phyloP scores from a whole-genome alignment of 1,140 invertebrate genomes.

The Aphelenchoides fujianensis region DNA sequence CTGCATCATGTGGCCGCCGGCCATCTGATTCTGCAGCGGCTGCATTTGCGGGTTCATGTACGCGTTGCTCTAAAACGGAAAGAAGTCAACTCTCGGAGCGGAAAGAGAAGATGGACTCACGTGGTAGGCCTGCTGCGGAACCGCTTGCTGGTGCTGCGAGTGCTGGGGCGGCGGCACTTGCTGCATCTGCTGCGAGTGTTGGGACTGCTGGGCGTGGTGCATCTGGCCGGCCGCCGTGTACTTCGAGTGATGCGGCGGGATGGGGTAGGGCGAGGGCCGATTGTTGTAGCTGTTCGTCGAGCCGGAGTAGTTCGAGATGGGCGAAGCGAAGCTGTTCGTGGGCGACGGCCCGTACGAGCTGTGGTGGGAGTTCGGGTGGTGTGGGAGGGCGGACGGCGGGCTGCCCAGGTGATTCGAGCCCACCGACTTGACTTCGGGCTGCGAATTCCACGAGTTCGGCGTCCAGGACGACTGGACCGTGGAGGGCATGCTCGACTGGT shows the following conservation, averaged over 20 bases:
- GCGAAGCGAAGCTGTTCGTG: constrained; percentile 14
- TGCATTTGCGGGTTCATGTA: constrained; percentile 29
- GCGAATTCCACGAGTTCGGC: not conserved
- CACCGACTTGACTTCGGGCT: constrained; percentile 8
- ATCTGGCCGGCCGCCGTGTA: constrained; percentile 20
- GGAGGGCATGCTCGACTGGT: constrained; percentile 22
- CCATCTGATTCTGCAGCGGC: constrained; percentile 19
- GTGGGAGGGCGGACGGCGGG: not conserved
- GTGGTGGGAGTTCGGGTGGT: not conserved
- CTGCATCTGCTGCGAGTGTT: constrained; percentile 12
- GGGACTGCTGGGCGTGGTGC: constrained; percentile 6
- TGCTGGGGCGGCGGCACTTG: not conserved
- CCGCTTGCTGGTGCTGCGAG: not conserved
- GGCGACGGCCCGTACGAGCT: constrained; percentile 14
- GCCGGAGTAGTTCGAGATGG: constrained; percentile 4
- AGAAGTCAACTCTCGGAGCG: too few species aligned
- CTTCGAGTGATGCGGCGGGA: constrained; percentile 31
- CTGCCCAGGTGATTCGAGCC: constrained; percentile 12
- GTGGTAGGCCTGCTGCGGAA: constrained; percentile 26
- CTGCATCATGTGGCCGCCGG: constrained; percentile 14
- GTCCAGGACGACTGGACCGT: constrained; percentile 21
- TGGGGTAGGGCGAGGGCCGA: constrained; percentile 27
- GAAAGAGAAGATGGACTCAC: not conserved
- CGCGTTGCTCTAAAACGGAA: constrained; percentile 1
- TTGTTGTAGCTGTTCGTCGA: constrained; percentile 14